Percentiles rank a stretch among this genome's conserved stretches.
These are phyloP conservation scores for Prunella fulvescens DNA, from an alignment of 2,113 vertebrate species.

Conservation along the genomic window DNA sequence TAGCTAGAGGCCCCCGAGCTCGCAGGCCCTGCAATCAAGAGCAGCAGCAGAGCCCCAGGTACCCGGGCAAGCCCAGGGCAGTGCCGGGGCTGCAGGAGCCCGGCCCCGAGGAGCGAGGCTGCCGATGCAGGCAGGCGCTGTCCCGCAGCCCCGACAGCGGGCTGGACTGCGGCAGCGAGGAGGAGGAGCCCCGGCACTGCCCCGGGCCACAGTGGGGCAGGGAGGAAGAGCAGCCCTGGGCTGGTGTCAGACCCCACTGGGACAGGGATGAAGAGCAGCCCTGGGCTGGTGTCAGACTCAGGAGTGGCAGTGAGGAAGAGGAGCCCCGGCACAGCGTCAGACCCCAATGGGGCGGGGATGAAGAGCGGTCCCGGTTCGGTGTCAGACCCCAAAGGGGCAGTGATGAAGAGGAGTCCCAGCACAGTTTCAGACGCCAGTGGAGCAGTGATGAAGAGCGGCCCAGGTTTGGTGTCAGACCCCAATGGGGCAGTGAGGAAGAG, in stretches of 20 bases:
- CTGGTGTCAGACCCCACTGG: accelerated
- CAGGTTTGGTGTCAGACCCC: accelerated
- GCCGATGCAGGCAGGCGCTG: constrained; percentile 68
- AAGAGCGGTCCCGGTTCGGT: background rate
- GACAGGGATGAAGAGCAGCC: background rate
- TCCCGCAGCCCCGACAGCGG: constrained; percentile 93
- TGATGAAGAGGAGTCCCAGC: constrained; percentile 82
- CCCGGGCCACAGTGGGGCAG: accelerated
- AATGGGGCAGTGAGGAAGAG: background rate
- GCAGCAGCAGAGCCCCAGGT: background rate
- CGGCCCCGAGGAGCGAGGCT: constrained; percentile 67
- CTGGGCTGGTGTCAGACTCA: accelerated
- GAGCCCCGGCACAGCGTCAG: accelerated
- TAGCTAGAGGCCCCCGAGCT: constrained; percentile 10
- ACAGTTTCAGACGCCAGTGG: too few relatives aligned
- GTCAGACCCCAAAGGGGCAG: constrained; percentile 67
- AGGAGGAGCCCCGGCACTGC: constrained; percentile 68
- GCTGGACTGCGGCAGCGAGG: constrained; percentile 95
- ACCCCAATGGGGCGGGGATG: accelerated
- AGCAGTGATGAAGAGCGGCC: background rate
- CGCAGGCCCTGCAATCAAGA: constrained; percentile 64
- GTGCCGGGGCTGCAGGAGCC: constrained; percentile 60
- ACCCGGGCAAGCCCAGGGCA: constrained; percentile 53
- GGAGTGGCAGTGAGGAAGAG: background rate
- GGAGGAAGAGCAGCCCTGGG: accelerated